Evolutionary conservation across 2,113 vertebrate species (phyloP), one percentile per base, ranked within the genome.

Genomic region (Colossoma macropomum): DNA sequence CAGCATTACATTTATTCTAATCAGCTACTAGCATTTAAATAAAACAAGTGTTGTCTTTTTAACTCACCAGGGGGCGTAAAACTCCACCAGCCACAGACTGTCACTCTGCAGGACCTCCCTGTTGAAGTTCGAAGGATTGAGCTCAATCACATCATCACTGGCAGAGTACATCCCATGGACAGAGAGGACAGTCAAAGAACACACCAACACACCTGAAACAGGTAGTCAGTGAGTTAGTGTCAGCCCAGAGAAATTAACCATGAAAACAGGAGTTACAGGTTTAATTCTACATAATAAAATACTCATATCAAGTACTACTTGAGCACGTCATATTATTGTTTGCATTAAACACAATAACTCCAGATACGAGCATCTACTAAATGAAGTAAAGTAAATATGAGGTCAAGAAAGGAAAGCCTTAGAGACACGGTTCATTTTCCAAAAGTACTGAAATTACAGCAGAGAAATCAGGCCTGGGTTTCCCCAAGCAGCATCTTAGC

Each of bases 31-130:
- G 9, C 41, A 45, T 45, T 45, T 45, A 45, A 45, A 45, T 45
- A 45, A 45, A 45, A 45, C 10, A 11, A 45, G 41, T 1, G 10
- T 11, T 45, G 41, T 45, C 41, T 11, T 45, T 45, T 9, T 5
- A 11, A 45, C 97, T 95, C 94, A 99, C 98, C 98, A 99, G 6
- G 97, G 97, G 84, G 97, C 97, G 13, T 97, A 99, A 90, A 99
- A 99, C 91, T 99, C 97, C 25, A 99, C 88, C 0, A 99, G 96
- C 98, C 98, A 99, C 84, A 99, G 88, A 70, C 92, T 94, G 48
- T 97, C 95, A 0, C 98, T 98, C 76, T 99, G 96, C 87, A 98
- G 90, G 84, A 99, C 98, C 91, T 99, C 97, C 72, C 79, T 93
- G 92, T 99, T 96, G 92, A 99, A 99, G 91, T 98, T 99, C 66